phyloP scores from a whole-genome alignment of 1,140 invertebrate species.

The Asobara japonica region DNA sequence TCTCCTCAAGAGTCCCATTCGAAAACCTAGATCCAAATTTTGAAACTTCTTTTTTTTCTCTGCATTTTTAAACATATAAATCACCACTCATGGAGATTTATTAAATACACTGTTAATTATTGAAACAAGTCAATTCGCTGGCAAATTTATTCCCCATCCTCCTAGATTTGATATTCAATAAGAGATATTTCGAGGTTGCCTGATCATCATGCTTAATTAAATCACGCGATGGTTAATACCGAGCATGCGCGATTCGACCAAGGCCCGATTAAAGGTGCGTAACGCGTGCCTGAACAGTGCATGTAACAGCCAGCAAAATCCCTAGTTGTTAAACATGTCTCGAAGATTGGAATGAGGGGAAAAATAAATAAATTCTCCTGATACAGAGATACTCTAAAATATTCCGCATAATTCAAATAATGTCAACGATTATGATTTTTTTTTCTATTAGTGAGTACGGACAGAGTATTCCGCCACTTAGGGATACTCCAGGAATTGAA shows the following conservation, averaged over 20 bases:
- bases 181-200: constrained; percentile 4
- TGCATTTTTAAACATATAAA: too few relatives aligned
- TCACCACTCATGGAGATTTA: too few relatives aligned
- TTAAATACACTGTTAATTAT: too few relatives aligned
- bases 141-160: too few relatives aligned
- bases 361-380: background rate
- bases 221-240: background rate
- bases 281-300: constrained; percentile 29
- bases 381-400: background rate
- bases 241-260: constrained; percentile 25
- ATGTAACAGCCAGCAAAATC: constrained; percentile 23
- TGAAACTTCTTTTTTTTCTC: too few relatives aligned
- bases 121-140: too few relatives aligned
- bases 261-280: constrained; percentile 31
- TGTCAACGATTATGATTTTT: background rate
- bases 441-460: too few relatives aligned
- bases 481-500: too few relatives aligned
- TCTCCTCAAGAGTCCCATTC: too few relatives aligned
- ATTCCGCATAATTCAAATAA: constrained; percentile 14
- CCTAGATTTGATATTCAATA: constrained; percentile 11
- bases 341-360: constrained; percentile 3
- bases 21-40: background rate
- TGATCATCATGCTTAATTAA: constrained; percentile 15
- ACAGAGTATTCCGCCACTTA: too few relatives aligned
- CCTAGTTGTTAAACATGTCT: constrained; percentile 9